phyloP scores from a whole-genome alignment of 2,888 invertebrate genomes.

The Andrena minutula region DNA sequence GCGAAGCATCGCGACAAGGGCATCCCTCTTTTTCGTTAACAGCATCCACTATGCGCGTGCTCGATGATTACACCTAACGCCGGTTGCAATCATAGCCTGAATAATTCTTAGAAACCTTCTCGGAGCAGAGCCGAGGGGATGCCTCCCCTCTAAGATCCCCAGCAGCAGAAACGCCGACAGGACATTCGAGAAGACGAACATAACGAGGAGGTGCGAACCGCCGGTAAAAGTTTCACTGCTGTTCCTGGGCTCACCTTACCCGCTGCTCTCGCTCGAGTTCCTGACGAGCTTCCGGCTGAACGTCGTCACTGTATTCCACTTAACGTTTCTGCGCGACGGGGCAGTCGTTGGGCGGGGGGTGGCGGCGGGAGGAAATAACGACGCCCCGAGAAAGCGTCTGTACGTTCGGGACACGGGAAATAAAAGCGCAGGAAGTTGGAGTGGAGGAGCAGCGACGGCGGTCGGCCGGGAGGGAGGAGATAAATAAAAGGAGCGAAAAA shows the following conservation, averaged over 20 bases:
- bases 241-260: not conserved
- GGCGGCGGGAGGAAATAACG: slow-evolving; percentile 23
- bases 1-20: not conserved
- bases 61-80: too few relatives aligned
- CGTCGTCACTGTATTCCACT: slow-evolving; percentile 13
- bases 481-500: slow-evolving; percentile 27
- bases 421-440: slow-evolving; percentile 19
- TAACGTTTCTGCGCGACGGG: slow-evolving; percentile 19
- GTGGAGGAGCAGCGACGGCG: not conserved
- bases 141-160: too few relatives aligned
- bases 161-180: not conserved
- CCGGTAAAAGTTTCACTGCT: slow-evolving; percentile 19
- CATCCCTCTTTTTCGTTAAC: too few relatives aligned
- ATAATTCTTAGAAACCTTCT: too few relatives aligned
- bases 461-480: not conserved
- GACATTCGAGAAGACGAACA: not conserved
- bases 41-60: too few relatives aligned
- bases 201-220: not conserved
- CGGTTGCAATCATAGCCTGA: too few relatives aligned
- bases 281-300: slow-evolving; percentile 21
- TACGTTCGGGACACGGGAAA: slow-evolving; percentile 1
- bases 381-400: slow-evolving; percentile 8
- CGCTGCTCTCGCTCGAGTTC: slow-evolving; percentile 4
- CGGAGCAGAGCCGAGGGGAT: too few relatives aligned
- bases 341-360: too few relatives aligned